Conservation (phyloP, 2,797 vertebrate species). For the Syncerus caffer region DNA sequence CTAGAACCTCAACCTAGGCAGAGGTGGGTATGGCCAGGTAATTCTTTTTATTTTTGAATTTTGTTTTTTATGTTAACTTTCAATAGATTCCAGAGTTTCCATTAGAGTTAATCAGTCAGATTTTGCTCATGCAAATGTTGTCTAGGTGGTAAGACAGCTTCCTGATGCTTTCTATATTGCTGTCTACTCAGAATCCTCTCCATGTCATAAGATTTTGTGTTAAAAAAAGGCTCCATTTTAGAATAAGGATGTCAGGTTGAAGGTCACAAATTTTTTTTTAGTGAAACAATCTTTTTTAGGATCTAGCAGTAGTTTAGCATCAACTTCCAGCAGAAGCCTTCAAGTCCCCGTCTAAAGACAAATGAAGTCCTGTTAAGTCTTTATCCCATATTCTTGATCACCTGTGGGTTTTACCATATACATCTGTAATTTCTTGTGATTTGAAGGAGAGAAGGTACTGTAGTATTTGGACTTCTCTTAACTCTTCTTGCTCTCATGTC, state of each 20-base stretch:
- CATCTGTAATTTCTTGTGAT: not conserved
- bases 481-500: not conserved
- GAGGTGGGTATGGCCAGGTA: not conserved
- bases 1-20: not conserved
- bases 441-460: not conserved
- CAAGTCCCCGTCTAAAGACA: not conserved
- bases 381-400: not conserved
- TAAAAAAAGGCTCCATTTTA: not conserved
- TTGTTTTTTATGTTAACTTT: not conserved
- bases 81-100: not conserved
- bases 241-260: not conserved
- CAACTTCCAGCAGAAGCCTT: not conserved
- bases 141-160: not conserved
- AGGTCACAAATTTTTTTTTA: not conserved
- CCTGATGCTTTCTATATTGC: not conserved
- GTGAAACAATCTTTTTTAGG: not conserved
- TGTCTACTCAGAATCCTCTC: not conserved
- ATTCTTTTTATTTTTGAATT: not conserved
- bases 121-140: not conserved
- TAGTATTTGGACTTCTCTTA: not conserved
- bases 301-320: too few relatives aligned
- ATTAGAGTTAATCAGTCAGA: not conserved
- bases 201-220: not conserved
- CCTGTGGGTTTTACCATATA: not conserved
- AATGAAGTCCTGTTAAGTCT: not conserved